Percentiles rank a stretch among this genome's conserved stretches.
Evolutionary conservation across 1,140 invertebrate species (phyloP).

Genomic region (Hyphantria cunea): DNA sequence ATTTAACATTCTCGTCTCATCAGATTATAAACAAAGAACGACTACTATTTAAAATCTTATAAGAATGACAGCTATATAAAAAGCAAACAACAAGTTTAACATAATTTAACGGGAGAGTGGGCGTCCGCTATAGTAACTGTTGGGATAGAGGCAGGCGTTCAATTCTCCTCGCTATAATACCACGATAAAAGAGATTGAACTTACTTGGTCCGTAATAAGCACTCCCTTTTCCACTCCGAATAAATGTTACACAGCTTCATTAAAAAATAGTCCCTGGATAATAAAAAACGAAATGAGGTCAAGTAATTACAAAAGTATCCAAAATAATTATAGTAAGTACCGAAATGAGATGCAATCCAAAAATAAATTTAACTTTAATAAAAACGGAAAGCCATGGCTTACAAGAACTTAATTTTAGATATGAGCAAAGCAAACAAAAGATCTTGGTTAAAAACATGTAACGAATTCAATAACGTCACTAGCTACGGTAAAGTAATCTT

Average conservation of each 20-base stretch:
- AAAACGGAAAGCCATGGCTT: too few species aligned
- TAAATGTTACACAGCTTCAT: constrained; percentile 44
- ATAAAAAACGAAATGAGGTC: background rate
- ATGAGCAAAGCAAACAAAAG: constrained; percentile 30
- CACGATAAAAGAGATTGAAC: constrained; percentile 77
- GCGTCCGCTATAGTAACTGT: constrained; percentile 49
- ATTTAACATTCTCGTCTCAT: too few species aligned
- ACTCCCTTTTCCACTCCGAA: constrained; percentile 49
- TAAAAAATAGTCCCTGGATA: constrained; percentile 38
- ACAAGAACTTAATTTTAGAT: constrained; percentile 17
- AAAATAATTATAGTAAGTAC: background rate
- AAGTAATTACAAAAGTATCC: background rate
- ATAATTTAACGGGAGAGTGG: constrained; percentile 73
- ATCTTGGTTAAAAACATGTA: constrained; percentile 49
- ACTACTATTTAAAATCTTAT: constrained; percentile 34
- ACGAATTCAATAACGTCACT: constrained; percentile 42
- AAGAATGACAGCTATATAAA: constrained; percentile 59
- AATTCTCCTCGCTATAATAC: constrained; percentile 66
- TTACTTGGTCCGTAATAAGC: constrained; percentile 69
- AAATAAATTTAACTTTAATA: too few species aligned
- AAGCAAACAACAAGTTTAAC: constrained; percentile 64
- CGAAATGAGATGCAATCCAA: constrained; percentile 1
- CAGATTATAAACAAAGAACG: too few species aligned
- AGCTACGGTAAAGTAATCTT: too few species aligned
- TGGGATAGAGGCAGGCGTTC: constrained; percentile 56